These are phyloP conservation scores for Chalcis sispes DNA, from an alignment of 2,888 invertebrate species.

Conservation along the genomic window DNA sequence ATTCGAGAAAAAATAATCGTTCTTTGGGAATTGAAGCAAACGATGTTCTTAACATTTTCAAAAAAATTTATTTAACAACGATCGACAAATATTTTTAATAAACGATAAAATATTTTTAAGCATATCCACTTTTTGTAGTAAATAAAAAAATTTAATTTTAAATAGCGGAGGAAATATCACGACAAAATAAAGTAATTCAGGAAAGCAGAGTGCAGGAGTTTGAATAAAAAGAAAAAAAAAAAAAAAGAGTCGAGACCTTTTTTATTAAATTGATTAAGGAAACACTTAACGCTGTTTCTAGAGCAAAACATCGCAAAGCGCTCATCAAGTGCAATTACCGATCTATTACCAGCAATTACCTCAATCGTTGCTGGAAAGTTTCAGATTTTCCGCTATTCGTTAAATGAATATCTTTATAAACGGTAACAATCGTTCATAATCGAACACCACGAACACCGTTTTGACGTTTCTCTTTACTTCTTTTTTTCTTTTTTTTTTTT, in stretches of 20 bases:
- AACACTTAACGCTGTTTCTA: slow-evolving; percentile 8
- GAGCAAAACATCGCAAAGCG: slow-evolving; percentile 15
- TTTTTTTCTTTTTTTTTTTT: too few relatives aligned
- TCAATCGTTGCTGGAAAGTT: neutral
- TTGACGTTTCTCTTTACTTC: too few relatives aligned
- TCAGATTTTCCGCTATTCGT: slow-evolving; percentile 18
- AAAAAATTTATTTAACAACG: too few relatives aligned
- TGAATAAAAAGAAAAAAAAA: neutral
- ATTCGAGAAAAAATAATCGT: too few relatives aligned
- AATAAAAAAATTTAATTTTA: neutral
- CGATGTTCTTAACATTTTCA: too few relatives aligned
- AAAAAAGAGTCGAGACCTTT: neutral
- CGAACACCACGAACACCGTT: too few relatives aligned
- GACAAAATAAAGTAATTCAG: neutral
- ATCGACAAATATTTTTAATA: too few relatives aligned
- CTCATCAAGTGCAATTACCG: slow-evolving; percentile 35
- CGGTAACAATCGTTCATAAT: too few relatives aligned
- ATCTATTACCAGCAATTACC: slow-evolving; percentile 37
- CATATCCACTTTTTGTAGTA: neutral
- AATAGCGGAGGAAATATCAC: neutral
- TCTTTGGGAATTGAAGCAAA: too few relatives aligned
- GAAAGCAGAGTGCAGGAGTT: neutral
- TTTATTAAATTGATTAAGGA: slow-evolving; percentile 20
- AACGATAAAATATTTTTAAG: too few relatives aligned
- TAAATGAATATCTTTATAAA: slow-evolving; percentile 27